Base-by-base conservation (phyloP, 2,888 invertebrate genomes). In the Drosophila fungiperda region DNA sequence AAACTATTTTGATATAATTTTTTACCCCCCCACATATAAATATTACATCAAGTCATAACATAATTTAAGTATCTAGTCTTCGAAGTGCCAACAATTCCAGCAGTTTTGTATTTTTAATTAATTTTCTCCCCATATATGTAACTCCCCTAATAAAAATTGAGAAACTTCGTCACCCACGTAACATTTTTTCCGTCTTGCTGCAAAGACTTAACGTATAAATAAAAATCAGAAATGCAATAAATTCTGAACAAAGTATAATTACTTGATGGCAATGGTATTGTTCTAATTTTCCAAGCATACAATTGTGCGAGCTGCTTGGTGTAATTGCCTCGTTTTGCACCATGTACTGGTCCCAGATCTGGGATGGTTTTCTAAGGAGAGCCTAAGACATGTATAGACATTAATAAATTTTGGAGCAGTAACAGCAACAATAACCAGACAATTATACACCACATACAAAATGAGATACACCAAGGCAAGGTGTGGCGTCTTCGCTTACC, bases 171-270 rank as follows among this genome's bases (percentile, higher is more conserved):
- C 57, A 20, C 17, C 20, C 36, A 40, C 50, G 58, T 36, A 54
- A 53, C 15, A 3, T 15, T 17, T 64, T 70, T 50, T 68, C 32
- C n/a, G 26, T 17, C 29, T 36, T 38, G 26, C 23, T 38, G 60
- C 69, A 50, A 71, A 74, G 66, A 73, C 60, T 69, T 80, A 78
- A 78, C 82, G 79, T 82, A 90, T 90, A 90, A 92, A 91, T 91
- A 90, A 88, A 83, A 90, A 77, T 78, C 67, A 64, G 68, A 80
- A 87, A 84, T 80, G 91, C 82, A 68, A 92, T 92, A 92, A 92
- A 92, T 92, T 92, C 82, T 63, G 85, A 82, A 78, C 67, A 68
- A 74, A 87, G 87, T 89, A 89, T 91, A 91, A 92, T 92, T 91
- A 92, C 91, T 90, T 83, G 82, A 83, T 87, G 90, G 89, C 81